A percentile compares a stretch with the other conserved stretches of the same genome.
These are phyloP conservation scores for Drosophila cyrtoloma DNA, from an alignment of 2,888 invertebrate genomes.

Conservation along the genomic window DNA sequence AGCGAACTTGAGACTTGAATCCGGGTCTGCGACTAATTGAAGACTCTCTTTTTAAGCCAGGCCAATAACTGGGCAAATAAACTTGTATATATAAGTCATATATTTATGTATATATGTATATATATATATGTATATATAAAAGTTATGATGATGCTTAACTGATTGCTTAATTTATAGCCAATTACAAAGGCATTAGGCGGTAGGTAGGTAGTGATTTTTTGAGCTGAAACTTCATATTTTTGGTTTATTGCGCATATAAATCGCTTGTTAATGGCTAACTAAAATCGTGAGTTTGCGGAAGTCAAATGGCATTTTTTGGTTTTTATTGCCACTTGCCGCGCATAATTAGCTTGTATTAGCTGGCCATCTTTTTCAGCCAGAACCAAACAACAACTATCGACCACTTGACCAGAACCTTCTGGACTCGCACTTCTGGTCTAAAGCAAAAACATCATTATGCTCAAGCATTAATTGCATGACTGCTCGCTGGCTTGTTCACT, in stretches of 20 bases:
- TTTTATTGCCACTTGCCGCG: constrained; percentile 62
- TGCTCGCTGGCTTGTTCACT: constrained; percentile 21
- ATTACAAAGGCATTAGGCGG: constrained; percentile 74
- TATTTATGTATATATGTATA: constrained; percentile 7
- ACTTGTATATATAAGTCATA: not conserved
- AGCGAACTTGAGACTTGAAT: constrained; percentile 36
- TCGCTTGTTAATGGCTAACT: constrained; percentile 63
- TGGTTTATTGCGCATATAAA: constrained; percentile 76
- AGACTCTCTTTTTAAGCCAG: constrained; percentile 12
- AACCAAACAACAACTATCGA: constrained; percentile 47
- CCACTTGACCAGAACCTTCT: constrained; percentile 25
- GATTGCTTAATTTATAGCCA: constrained; percentile 79
- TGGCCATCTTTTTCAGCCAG: constrained; percentile 18
- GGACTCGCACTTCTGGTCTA: constrained; percentile 11
- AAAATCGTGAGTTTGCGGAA: constrained; percentile 66
- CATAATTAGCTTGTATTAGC: constrained; percentile 76
- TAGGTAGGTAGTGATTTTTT: constrained; percentile 26
- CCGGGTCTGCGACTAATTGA: constrained; percentile 43
- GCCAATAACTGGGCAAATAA: constrained; percentile 6
- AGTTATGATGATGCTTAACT: constrained; percentile 46
- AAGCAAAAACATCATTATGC: constrained; percentile 69
- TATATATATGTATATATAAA: constrained; percentile 9
- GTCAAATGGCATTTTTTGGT: constrained; percentile 51
- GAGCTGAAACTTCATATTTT: constrained; percentile 50
- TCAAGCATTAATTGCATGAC: constrained; percentile 73